Evolutionary conservation across 2,797 vertebrate species (phyloP).

Genomic region (Hozukius guyotensis): DNA sequence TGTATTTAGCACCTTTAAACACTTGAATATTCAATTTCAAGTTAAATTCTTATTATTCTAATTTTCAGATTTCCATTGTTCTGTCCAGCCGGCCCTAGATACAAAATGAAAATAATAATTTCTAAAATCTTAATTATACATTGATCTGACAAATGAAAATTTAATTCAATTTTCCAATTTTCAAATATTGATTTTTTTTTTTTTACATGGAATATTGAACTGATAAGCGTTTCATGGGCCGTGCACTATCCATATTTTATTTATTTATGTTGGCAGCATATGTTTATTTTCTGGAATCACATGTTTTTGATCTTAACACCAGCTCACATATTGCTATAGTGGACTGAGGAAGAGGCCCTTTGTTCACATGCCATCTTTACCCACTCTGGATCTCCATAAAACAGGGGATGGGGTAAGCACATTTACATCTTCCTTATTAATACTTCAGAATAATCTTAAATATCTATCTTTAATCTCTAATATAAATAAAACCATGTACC

Average conservation of each 20-base stretch:
- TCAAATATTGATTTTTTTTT: neutral
- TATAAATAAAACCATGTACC: neutral
- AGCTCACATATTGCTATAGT: conserved; percentile 96
- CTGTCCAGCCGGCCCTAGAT: neutral
- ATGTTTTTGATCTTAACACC: conserved; percentile 85
- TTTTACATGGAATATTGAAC: neutral
- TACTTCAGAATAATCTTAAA: neutral
- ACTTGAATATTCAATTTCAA: neutral
- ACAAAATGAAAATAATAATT: neutral
- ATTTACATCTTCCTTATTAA: neutral
- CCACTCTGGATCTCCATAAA: conserved; percentile 94
- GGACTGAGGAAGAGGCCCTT: conserved; percentile 97
- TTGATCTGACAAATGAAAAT: neutral
- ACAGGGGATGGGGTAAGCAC: conserved; percentile 90
- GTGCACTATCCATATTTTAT: neutral
- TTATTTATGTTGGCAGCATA: neutral
- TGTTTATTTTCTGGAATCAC: neutral
- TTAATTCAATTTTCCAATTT: neutral
- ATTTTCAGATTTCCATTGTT: neutral
- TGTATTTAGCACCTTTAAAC: neutral
- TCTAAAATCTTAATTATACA: neutral
- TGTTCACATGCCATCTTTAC: conserved; percentile 97
- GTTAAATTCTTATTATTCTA: neutral
- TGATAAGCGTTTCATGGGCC: neutral
- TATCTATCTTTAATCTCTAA: neutral